A percentile compares a stretch with the other conserved stretches of the same genome.
Evolutionary conservation across 1,140 invertebrate species (phyloP).

Genomic region (Lepidostoma basale): DNA sequence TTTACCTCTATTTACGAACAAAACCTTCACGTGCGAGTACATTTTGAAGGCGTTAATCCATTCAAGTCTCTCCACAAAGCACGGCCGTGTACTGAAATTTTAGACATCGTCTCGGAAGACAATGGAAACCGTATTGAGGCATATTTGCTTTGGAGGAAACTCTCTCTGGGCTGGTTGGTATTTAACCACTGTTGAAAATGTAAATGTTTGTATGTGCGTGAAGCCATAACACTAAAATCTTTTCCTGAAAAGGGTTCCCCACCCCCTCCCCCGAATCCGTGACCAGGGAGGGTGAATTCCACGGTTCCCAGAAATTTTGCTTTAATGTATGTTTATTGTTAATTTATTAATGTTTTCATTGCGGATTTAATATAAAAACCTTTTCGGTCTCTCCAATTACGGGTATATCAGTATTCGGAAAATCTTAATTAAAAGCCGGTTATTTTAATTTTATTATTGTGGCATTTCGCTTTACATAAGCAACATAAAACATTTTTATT

Average conservation of each 20-base stretch:
- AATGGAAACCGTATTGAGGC: slow-evolving; percentile 21
- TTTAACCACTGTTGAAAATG: slow-evolving; percentile 23
- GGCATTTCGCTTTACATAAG: too few species aligned
- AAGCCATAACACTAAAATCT: slow-evolving; percentile 22
- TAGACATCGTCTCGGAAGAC: slow-evolving; percentile 12
- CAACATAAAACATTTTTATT: too few species aligned
- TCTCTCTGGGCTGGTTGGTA: slow-evolving; percentile 6
- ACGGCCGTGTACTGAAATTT: slow-evolving; percentile 3
- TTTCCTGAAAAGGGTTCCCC: slow-evolving; percentile 7
- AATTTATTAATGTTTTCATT: too few species aligned
- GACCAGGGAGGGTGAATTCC: slow-evolving; percentile 1
- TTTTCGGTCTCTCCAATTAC: too few species aligned
- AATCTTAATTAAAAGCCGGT: too few species aligned
- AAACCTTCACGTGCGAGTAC: background rate
- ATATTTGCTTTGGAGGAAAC: slow-evolving; percentile 18
- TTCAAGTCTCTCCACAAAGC: slow-evolving; percentile 4
- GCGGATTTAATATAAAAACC: too few species aligned
- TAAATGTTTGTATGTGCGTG: slow-evolving; percentile 23
- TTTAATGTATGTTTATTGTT: too few species aligned
- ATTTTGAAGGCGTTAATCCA: slow-evolving; percentile 7
- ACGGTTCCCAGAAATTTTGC: background rate
- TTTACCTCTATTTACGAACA: background rate
- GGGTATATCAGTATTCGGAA: too few species aligned
- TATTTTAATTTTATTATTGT: too few species aligned
- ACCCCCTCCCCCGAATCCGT: background rate